Evolutionary conservation across 53 echinoderm and acorn worm species (phyloP), one percentile per base, ranked within the genome.

Genomic region (Holothuria scabra): DNA sequence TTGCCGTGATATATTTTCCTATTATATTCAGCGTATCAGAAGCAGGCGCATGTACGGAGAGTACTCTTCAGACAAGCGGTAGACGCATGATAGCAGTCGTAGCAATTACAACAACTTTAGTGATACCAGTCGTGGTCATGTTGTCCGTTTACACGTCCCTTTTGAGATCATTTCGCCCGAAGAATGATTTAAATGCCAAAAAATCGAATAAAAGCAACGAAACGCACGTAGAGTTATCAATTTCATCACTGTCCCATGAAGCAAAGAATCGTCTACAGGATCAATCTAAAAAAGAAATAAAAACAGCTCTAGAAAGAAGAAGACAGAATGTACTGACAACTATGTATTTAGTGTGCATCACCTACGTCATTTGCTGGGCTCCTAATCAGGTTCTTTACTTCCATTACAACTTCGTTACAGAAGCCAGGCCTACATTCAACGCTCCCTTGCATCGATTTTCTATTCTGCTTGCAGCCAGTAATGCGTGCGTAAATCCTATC

Each of bases 381-480:
- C 78, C 78, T 5, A 56, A 78, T 30, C 78, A 78, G 33, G 32
- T 78, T 16, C 78, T 78, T 31, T 78, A 78, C 12, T 57, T 78
- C 12, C 24, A 28, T 29, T 55, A 78, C 24, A 78, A 57, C 19
- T 28, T 78, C 32, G 58, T 30, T 12, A 8, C 41, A 41, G 19
- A 78, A 1, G n/a, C n/a, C 57, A 30, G 52, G 29, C 32, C 2
- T 55, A 59, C 25, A 58, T 6, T 41, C 41, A 41, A 8, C 41
- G 78, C 29, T 30, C 57, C 78, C 3, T 22, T 78, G 1, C 56
- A 78, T 31, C 14, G 78, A 19, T 49, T 78, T 29, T 31, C 20
- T 14, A 78, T 78, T 58, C 20, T 78, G 14, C 52, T 78, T 14
- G 59, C 78, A 12, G 78, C 78, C 5, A 78, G 78, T 78, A 78